Evolutionary conservation across 2,113 vertebrate genomes (phyloP).

Genomic region (Cavia porcellus): DNA sequence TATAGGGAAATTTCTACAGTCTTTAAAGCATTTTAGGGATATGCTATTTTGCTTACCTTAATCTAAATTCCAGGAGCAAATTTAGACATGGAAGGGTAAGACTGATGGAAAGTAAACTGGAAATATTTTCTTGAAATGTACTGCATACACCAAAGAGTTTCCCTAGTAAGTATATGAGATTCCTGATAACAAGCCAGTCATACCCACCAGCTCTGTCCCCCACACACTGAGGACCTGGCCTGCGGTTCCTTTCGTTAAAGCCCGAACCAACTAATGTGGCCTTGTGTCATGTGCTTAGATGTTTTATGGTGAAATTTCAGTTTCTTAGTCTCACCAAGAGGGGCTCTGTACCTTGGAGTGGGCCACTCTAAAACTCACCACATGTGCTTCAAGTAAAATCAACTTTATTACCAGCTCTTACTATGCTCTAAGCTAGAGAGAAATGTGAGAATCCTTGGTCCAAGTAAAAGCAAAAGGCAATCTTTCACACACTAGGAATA

Average conservation of each 20-base stretch:
- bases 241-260: neutral
- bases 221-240: too few species aligned
- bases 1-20: neutral
- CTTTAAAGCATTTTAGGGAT: neutral
- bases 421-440: neutral
- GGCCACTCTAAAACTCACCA: neutral
- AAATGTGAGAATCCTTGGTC: neutral
- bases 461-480: neutral
- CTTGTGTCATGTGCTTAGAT: neutral
- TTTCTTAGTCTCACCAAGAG: neutral
- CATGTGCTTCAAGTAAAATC: neutral
- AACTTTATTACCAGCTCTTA: neutral
- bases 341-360: neutral
- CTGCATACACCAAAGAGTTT: neutral
- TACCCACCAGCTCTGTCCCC: rapidly evolving
- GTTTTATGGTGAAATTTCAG: neutral
- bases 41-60: neutral
- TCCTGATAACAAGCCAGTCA: neutral
- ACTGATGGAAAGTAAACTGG: neutral
- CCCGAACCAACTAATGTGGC: neutral
- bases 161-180: neutral
- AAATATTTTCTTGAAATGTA: neutral
- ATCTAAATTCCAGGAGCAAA: neutral
- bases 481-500: neutral
- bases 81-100: neutral